Conservation (phyloP, 2,113 vertebrate genomes). For the Ictidomys tridecemlineatus region DNA sequence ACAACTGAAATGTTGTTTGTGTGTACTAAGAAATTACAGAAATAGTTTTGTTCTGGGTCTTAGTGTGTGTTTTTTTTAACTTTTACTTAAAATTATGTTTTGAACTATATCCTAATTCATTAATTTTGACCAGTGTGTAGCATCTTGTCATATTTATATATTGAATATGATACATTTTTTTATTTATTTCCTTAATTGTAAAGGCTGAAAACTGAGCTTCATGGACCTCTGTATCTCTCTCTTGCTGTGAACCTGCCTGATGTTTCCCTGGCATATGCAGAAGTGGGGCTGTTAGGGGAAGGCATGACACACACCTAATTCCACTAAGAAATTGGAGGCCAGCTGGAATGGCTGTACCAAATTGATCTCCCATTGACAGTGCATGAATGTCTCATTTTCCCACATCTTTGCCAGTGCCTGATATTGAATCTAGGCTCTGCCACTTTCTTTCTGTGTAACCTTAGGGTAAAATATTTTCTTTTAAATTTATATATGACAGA, state of each 20-base stretch:
- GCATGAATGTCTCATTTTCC: neutral
- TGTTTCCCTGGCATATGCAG: neutral
- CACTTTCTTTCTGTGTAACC: neutral
- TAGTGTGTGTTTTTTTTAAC: neutral
- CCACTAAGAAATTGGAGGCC: neutral
- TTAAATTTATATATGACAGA: no score
- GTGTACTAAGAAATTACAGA: neutral
- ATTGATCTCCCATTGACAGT: neutral
- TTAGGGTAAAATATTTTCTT: neutral
- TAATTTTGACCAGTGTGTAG: neutral
- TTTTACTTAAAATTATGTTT: constrained; percentile 16
- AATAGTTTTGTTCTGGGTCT: neutral
- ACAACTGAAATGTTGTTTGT: neutral
- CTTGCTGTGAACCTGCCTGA: neutral
- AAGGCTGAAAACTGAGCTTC: neutral
- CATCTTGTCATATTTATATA: neutral
- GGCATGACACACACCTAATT: neutral
- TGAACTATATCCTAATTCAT: neutral
- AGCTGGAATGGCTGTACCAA: neutral
- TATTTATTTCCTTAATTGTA: neutral
- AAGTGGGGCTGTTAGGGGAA: neutral
- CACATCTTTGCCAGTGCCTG: neutral
- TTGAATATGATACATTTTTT: neutral
- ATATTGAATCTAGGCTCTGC: neutral
- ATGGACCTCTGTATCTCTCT: neutral